These are phyloP conservation scores for Montifringilla adamsi DNA, from an alignment of 2,113 vertebrate genomes.

Conservation along the genomic window DNA sequence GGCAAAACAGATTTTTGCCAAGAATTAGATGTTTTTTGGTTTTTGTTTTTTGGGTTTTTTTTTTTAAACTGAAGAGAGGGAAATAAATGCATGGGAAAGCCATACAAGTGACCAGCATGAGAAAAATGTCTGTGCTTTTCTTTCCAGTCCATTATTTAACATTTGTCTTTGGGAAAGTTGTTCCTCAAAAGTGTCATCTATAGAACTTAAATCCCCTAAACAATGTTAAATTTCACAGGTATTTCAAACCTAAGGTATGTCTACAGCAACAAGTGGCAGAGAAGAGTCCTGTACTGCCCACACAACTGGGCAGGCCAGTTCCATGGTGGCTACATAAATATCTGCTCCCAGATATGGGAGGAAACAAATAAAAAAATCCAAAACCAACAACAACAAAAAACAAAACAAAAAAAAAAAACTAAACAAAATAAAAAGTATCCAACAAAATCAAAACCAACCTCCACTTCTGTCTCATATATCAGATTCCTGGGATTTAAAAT, in stretches of 20 bases:
- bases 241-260: background rate
- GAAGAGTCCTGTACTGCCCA: background rate
- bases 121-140: background rate
- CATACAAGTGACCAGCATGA: background rate
- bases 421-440: background rate
- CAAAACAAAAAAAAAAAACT: accelerated
- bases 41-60: background rate
- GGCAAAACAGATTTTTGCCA: background rate
- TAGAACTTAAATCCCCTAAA: background rate
- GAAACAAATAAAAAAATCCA: background rate
- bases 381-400: too few species aligned
- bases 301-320: background rate
- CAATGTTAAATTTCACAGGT: background rate
- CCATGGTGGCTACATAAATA: background rate
- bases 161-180: background rate
- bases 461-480: background rate
- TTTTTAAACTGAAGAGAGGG: background rate
- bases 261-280: background rate
- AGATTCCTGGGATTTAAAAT: background rate
- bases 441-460: background rate
- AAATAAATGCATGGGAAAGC: background rate
- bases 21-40: background rate
- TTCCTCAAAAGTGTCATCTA: background rate
- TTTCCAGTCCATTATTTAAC: background rate
- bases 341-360: background rate